phyloP scores from a whole-genome alignment of 2,113 vertebrate species.

The Melospiza georgiana region DNA sequence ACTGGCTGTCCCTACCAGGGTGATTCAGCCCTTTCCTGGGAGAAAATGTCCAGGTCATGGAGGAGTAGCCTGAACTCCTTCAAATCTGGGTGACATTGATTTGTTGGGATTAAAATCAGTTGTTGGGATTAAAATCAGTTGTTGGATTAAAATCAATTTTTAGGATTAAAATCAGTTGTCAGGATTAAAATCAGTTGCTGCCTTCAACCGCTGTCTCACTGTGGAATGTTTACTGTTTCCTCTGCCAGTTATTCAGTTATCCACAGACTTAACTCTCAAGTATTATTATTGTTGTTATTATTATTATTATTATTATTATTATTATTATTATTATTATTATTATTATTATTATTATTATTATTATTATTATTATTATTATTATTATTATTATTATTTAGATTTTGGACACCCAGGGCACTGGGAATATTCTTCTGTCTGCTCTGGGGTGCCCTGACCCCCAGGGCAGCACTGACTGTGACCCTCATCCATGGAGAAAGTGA shows the following conservation, averaged over 20 bases:
- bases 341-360: not conserved
- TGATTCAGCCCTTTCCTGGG: not conserved
- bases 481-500: too few relatives aligned
- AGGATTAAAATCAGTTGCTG: not conserved
- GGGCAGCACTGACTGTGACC: too few relatives aligned
- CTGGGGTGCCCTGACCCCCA: too few relatives aligned
- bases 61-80: not conserved
- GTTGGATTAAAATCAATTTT: not conserved
- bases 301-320: not conserved
- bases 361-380: too few relatives aligned
- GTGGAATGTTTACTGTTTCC: accelerated
- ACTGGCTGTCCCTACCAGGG: accelerated
- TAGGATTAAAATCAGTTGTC: too few relatives aligned
- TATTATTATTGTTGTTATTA: not conserved
- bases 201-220: not conserved
- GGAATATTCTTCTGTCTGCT: too few relatives aligned
- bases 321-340: too few relatives aligned
- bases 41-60: not conserved
- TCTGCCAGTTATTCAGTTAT: not conserved
- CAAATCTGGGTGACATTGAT: not conserved
- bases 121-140: not conserved
- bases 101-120: not conserved
- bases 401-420: too few relatives aligned
- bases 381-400: too few relatives aligned
- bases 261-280: not conserved